Evolutionary conservation across 2,113 vertebrate species (phyloP), one percentile per base, ranked within the genome.

Genomic region (Drymodes brunneopygia): DNA sequence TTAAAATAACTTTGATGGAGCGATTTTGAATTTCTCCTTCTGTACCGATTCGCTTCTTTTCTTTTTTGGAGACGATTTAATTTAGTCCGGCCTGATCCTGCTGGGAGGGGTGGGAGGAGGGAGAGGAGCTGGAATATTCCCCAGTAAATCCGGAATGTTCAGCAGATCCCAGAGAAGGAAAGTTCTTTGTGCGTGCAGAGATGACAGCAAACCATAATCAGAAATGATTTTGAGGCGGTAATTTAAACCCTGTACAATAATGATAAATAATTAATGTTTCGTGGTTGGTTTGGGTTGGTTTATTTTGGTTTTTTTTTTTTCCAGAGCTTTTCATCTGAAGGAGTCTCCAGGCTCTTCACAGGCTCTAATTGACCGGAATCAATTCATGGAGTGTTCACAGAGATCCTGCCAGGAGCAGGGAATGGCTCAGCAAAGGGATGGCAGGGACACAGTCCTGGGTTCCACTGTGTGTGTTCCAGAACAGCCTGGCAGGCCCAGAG

Each of bases 261-360:
- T 31, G 92, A 87, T 95, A 96, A 95, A 96, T 95, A 91, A 97
- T 94, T 91, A 61, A 94, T 87, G 47, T 21, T 54, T 42, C 10
- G 4, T 8, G 9, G 5, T 50, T 25, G 29, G 9, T 15, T 61
- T 56, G 40, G 20, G 23, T 35, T 27, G 15, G 5, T 7, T 15
- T 77, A 72, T 60, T 67, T 40, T 21, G 4, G 33, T 19, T 42
- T 9, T 80, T 66, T 9, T 80, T 66, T 58, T 29, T 27, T 7
- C 6, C 31, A 42, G 44, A n/a, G 79, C 62, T 92, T 96, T 96
- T 92, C 72, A 91, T 95, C 90, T 95, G 60, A 20, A 78, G 81
- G 75, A 91, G 44, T 87, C 84, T 83, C 83, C 72, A 84, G 87
- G 54, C 86, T 91, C 87, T 38, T 86, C 60, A 29, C 21, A 81